Evolutionary conservation across 2,797 vertebrate genomes (phyloP).

Genomic region (Zalophus californianus): DNA sequence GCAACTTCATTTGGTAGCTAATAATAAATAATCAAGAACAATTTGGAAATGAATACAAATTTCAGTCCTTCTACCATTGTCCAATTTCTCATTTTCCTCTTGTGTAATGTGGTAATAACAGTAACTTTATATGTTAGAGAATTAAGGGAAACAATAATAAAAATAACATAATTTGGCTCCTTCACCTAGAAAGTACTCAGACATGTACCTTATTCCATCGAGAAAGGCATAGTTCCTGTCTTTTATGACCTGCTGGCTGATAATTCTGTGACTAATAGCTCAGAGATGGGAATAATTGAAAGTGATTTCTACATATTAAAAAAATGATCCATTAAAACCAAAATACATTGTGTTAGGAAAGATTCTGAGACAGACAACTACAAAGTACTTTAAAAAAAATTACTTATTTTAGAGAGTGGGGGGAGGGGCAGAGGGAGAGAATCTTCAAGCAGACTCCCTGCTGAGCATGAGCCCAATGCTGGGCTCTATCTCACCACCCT

Average conservation of each 20-base stretch:
- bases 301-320: conserved; percentile 50
- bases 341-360: conserved; percentile 36
- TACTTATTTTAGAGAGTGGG: background rate
- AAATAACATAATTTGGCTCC: conserved; percentile 42
- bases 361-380: conserved; percentile 4
- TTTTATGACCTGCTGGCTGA: conserved; percentile 44
- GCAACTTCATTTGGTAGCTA: conserved; percentile 20
- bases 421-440: background rate
- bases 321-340: conserved; percentile 48
- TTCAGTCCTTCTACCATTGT: background rate
- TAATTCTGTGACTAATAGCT: conserved; percentile 62
- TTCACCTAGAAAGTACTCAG: conserved; percentile 27
- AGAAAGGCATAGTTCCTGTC: background rate
- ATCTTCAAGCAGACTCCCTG: background rate
- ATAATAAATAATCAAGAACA: conserved; percentile 30
- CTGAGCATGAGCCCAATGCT: background rate
- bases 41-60: background rate
- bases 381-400: background rate
- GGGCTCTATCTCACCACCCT: background rate
- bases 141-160: conserved; percentile 42
- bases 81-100: conserved; percentile 15
- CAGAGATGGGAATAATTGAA: conserved; percentile 52
- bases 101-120: background rate
- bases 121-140: background rate
- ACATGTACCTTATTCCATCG: background rate